Percentiles rank a stretch among this genome's conserved stretches.
These are phyloP conservation scores for Ennomos fuscantarius DNA, from an alignment of 2,888 invertebrate genomes.

Conservation along the genomic window DNA sequence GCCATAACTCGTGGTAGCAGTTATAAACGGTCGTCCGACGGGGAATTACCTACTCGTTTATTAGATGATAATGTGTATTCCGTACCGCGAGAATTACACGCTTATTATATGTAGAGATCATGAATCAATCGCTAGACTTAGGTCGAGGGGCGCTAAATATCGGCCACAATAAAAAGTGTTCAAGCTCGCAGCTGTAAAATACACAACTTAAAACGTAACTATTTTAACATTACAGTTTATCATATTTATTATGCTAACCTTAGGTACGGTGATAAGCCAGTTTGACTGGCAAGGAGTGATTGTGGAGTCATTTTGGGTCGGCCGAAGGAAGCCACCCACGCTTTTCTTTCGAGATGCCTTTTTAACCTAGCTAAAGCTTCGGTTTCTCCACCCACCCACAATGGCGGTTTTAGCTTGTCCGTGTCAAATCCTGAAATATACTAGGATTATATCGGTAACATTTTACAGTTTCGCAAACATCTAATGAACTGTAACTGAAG, in stretches of 20 bases:
- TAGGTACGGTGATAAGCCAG: slow-evolving; percentile 93
- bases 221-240: too few relatives aligned
- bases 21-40: too few relatives aligned
- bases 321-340: slow-evolving; percentile 96
- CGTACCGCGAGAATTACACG: too few relatives aligned
- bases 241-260: slow-evolving; percentile 53
- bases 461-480: neutral
- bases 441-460: slow-evolving; percentile 3
- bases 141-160: too few relatives aligned
- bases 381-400: slow-evolving; percentile 93
- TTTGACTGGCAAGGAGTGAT: slow-evolving; percentile 92
- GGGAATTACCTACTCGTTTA: too few relatives aligned
- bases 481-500: neutral
- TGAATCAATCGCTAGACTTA: too few relatives aligned
- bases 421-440: slow-evolving; percentile 89
- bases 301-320: slow-evolving; percentile 95
- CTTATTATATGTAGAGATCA: too few relatives aligned
- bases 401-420: slow-evolving; percentile 88
- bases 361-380: slow-evolving; percentile 90
- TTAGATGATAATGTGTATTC: too few relatives aligned
- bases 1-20: too few relatives aligned
- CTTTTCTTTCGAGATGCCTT: slow-evolving; percentile 92
- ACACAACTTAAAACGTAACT: too few relatives aligned
- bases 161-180: too few relatives aligned
- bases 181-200: too few relatives aligned